Evolutionary conservation across 2,797 vertebrate genomes (phyloP), one percentile per base, ranked within the genome.

Genomic region (Cottoperca gobio): DNA sequence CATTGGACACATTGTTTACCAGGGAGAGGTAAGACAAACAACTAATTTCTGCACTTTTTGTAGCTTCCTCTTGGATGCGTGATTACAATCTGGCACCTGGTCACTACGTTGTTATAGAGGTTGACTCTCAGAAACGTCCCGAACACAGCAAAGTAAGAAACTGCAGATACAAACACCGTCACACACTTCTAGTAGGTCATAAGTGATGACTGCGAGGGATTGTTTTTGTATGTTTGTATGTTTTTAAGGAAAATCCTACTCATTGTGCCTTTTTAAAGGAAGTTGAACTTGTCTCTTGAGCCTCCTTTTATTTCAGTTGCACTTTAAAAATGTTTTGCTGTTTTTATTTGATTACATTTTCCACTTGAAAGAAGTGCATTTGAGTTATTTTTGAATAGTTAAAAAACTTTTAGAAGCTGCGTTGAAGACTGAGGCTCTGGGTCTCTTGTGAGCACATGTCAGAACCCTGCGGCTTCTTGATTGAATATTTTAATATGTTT

Each of bases 1-100:
- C 0, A 83, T 98, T 50, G 94, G 94, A 14, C 82, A 88, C 24
- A 88, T 99, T 42, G 80, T 97, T 4, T 97, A 96, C 91, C 86
- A 96, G 73, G 95, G 92, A 31, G 81, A 96, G 96, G 97, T 87
- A 17, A 65, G 62, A n/a, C n/a, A n/a, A n/a, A n/a, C n/a, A n/a
- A n/a, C n/a, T n/a, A n/a, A n/a, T n/a, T n/a, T n/a, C n/a, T n/a
- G n/a, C n/a, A n/a, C n/a, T 40, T 40, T 40, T 40, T 39, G 14
- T 40, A 40, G 39, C 39, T 40, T 40, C 12, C 39, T 40, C 5
- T 40, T 40, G 39, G 39, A 14, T 40, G 39, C 13, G 2, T 14
- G 39, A 13, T 40, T 40, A 40, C 39, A 14, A 40, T 39, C 13
- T 40, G 13, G 39, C 39, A 39, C 37, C 37, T 16, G 39, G 13